phyloP scores from a whole-genome alignment of 2,888 invertebrate species.

The Branchellion lobata region DNA sequence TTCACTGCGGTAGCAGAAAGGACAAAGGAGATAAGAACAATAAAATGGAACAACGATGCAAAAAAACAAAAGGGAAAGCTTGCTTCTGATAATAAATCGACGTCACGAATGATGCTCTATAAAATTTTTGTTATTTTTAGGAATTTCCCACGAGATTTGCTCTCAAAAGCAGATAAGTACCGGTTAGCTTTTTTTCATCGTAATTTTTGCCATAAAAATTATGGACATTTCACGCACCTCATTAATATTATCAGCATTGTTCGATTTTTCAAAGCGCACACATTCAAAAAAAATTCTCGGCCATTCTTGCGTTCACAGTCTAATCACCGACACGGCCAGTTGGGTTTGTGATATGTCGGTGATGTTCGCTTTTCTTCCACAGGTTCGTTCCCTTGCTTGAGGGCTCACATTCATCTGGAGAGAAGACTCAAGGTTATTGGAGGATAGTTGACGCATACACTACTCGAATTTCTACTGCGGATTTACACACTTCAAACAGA shows the following conservation, averaged over 20 bases:
- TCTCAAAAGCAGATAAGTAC: conserved; percentile 40
- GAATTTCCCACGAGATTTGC: conserved; percentile 44
- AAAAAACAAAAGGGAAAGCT: no score
- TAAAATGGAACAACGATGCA: no score
- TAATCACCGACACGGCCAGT: no score
- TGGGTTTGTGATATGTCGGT: no score
- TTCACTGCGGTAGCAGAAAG: no score
- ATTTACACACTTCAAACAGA: no score
- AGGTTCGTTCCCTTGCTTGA: conserved; percentile 45
- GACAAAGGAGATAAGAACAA: no score
- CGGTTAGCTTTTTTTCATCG: conserved; percentile 30
- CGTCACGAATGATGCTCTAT: no score
- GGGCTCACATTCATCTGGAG: conserved; percentile 45
- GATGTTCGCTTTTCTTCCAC: no score
- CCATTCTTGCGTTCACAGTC: not conserved
- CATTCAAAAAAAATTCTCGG: not conserved
- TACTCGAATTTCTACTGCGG: no score
- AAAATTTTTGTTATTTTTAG: not conserved
- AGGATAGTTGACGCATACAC: no score
- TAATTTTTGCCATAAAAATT: not conserved
- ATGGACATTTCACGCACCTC: not conserved
- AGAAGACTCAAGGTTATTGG: conserved; percentile 32
- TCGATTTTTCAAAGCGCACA: not conserved
- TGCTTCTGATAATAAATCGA: no score
- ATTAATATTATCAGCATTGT: not conserved